Percentiles rank a stretch among this genome's conserved stretches.
phyloP scores from a whole-genome alignment of 2,113 vertebrate genomes.

The Guaruba guarouba region DNA sequence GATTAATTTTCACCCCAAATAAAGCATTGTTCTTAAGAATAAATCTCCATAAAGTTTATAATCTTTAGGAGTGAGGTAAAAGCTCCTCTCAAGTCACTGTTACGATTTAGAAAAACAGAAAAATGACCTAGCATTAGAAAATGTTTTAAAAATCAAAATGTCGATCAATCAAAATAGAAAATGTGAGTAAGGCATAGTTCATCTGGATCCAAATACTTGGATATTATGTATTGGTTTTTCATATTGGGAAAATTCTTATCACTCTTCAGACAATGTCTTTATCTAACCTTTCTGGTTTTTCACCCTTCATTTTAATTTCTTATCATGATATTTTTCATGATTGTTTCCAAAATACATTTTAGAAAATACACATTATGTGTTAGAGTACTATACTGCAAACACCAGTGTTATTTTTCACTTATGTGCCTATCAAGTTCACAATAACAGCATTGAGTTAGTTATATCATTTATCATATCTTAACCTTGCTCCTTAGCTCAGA shows the following conservation, averaged over 20 bases:
- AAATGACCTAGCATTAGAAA: background rate
- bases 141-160: background rate
- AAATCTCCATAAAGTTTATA: background rate
- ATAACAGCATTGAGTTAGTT: background rate
- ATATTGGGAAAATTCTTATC: background rate
- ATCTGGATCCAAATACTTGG: background rate
- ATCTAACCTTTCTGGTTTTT: background rate
- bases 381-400: background rate
- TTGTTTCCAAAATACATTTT: background rate
- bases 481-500: background rate
- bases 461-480: background rate
- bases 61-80: background rate
- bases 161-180: background rate
- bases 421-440: background rate
- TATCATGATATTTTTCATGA: accelerated
- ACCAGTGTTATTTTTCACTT: background rate
- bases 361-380: accelerated
- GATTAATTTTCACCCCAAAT: background rate
- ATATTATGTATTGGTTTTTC: background rate
- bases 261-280: background rate
- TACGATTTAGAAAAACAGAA: background rate
- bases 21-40: background rate
- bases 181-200: background rate
- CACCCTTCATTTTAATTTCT: background rate
- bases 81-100: background rate